phyloP scores from a whole-genome alignment of 2,113 vertebrate genomes.

The Dissostichus mawsoni region DNA sequence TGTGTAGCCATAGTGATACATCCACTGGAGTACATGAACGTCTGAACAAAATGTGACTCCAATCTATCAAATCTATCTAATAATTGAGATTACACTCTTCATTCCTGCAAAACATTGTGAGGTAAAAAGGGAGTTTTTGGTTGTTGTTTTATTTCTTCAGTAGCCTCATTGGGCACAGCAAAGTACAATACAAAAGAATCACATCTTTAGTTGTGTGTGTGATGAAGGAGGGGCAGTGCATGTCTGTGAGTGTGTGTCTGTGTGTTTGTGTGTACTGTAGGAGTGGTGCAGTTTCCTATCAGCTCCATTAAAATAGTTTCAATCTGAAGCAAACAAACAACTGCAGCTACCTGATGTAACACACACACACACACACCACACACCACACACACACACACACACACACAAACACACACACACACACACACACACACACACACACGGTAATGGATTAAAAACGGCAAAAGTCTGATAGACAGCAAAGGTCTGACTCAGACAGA shows the following conservation, averaged over 20 bases:
- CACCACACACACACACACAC: constrained; percentile 9
- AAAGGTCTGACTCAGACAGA: too few relatives aligned
- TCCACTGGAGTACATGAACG: not conserved
- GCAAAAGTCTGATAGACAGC: too few relatives aligned
- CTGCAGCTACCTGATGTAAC: constrained; percentile 14
- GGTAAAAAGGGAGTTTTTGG: not conserved
- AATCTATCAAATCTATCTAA: too few relatives aligned
- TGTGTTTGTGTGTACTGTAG: constrained; percentile 32
- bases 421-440: too few relatives aligned
- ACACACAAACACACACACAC: too few relatives aligned
- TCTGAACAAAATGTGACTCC: too few relatives aligned
- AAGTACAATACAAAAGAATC: constrained; percentile 1
- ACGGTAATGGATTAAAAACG: too few relatives aligned
- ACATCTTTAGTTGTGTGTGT: constrained; percentile 35
- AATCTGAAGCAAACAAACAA: constrained; percentile 45
- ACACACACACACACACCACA: constrained; percentile 23
- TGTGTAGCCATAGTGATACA: not conserved
- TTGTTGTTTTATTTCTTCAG: not conserved
- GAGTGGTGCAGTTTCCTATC: constrained; percentile 52
- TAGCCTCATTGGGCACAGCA: not conserved
- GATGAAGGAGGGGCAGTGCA: constrained; percentile 55
- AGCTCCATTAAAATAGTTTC: constrained; percentile 66
- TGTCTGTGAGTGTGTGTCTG: constrained; percentile 12
- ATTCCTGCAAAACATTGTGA: not conserved
- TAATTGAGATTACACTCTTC: too few relatives aligned